Evolutionary conservation across 2,113 vertebrate genomes (phyloP), one percentile per base, ranked within the genome.

Genomic region (Zosterops borbonicus): DNA sequence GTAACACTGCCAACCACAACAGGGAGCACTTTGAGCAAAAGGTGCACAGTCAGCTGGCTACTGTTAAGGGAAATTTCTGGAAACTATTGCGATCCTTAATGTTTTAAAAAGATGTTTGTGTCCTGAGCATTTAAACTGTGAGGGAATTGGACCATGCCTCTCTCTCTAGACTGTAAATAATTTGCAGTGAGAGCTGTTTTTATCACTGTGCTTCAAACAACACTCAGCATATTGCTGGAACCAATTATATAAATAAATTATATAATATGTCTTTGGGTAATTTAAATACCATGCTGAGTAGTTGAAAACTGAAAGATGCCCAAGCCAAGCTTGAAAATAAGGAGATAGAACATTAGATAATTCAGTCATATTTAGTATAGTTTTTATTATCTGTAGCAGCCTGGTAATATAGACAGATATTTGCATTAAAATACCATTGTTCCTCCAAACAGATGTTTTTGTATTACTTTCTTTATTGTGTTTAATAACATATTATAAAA

Each of bases 171-270:
- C 79, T 93, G 85, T 80, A 90, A 93, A 93, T 95, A 94, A 91
- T 96, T 93, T 92, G 90, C 14, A 5, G 14, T 1, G 1, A 95
- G 93, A 46, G 79, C 85, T 92, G 79, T 90, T 93, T 95, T 94
- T 96, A 82, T 95, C 92, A 52, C 82, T 28, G 14, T 53, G 65
- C 71, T 96, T 96, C 92, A 96, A 93, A 93, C 92, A 96, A 94
- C 95, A 94, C 94, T 93, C 94, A 93, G 85, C 73, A 53, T 94
- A 89, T 86, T 78, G 68, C 76, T 92, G 83, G 83, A 94, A 94
- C 47, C 28, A 89, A 81, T 75, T 85, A 86, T 60, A 95, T 94
- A 96, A 96, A 96, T 93, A 92, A 94, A 94, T 97, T 93, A 95
- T 92, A 90, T 96, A 93, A 96, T 89, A 75, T 23, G 37, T 67